phyloP scores from a whole-genome alignment of 2,113 vertebrate species.

The Perccottus glenii region DNA sequence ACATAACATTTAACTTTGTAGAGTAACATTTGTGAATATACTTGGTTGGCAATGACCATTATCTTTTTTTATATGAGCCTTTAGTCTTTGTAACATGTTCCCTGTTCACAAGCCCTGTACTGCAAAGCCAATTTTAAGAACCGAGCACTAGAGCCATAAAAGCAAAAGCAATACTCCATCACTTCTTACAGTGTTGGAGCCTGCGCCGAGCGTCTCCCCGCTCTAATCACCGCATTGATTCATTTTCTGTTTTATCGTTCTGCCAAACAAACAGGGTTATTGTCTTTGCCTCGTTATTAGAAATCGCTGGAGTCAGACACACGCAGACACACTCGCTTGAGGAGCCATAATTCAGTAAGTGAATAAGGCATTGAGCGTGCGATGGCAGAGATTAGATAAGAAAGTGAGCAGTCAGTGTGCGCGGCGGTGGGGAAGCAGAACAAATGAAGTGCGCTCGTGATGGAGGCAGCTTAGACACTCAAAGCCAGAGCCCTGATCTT shows the following conservation, averaged over 20 bases:
- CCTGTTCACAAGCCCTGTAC: no score
- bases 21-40: no score
- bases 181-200: constrained; percentile 36
- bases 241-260: constrained; percentile 43
- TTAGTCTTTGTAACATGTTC: no score
- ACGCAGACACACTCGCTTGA: constrained; percentile 20
- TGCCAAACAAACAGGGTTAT: constrained; percentile 43
- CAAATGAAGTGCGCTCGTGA: constrained; percentile 69
- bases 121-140: no score
- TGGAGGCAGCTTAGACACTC: constrained; percentile 55
- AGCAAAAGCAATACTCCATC: background rate
- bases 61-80: no score
- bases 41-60: no score
- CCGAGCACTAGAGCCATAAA: background rate
- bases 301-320: constrained; percentile 54
- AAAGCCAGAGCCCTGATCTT: constrained; percentile 69
- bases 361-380: constrained; percentile 63
- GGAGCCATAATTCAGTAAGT: constrained; percentile 67
- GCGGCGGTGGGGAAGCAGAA: constrained; percentile 63
- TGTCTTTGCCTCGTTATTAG: constrained; percentile 63
- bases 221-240: constrained; percentile 55
- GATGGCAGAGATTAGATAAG: constrained; percentile 70
- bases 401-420: constrained; percentile 63
- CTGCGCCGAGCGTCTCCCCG: constrained; percentile 28
- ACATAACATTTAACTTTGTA: no score